Conservation (phyloP, 2,888 invertebrate genomes). For the Cataglyphis cursor region DNA sequence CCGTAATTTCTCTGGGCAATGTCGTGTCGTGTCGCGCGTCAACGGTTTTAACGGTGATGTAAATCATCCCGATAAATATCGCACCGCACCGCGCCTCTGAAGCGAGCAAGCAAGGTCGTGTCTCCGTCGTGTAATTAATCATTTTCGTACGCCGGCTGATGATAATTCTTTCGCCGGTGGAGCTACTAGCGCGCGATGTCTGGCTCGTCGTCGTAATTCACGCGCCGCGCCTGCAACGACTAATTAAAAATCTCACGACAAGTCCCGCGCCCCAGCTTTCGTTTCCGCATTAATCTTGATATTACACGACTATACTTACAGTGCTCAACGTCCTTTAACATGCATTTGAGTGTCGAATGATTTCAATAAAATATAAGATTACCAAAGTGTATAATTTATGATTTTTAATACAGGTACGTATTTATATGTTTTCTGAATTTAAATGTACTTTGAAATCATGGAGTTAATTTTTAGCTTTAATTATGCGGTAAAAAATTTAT, state of each 20-base stretch:
- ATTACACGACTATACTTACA: neutral
- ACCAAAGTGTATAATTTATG: neutral
- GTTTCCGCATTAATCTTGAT: constrained; percentile 51
- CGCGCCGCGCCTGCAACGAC: constrained; percentile 51
- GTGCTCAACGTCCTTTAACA: constrained; percentile 6
- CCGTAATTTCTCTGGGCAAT: constrained; percentile 45
- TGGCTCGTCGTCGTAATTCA: constrained; percentile 61
- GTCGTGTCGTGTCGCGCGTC: constrained; percentile 71
- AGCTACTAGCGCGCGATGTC: constrained; percentile 39
- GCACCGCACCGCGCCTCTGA: constrained; percentile 60
- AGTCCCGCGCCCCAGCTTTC: neutral
- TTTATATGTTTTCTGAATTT: neutral
- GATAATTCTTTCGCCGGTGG: constrained; percentile 45
- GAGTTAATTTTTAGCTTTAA: neutral
- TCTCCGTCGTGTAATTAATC: constrained; percentile 75
- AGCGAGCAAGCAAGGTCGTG: constrained; percentile 65
- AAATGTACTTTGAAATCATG: neutral
- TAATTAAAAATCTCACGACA: constrained; percentile 60
- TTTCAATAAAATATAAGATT: constrained; percentile 3
- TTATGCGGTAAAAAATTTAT: neutral
- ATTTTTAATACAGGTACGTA: neutral
- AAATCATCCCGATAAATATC: constrained; percentile 80
- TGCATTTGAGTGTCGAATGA: constrained; percentile 5
- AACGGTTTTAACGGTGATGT: constrained; percentile 77
- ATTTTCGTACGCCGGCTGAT: constrained; percentile 68